phyloP scores from a whole-genome alignment of 2,113 vertebrate species.

The Atlantisia rogersi region DNA sequence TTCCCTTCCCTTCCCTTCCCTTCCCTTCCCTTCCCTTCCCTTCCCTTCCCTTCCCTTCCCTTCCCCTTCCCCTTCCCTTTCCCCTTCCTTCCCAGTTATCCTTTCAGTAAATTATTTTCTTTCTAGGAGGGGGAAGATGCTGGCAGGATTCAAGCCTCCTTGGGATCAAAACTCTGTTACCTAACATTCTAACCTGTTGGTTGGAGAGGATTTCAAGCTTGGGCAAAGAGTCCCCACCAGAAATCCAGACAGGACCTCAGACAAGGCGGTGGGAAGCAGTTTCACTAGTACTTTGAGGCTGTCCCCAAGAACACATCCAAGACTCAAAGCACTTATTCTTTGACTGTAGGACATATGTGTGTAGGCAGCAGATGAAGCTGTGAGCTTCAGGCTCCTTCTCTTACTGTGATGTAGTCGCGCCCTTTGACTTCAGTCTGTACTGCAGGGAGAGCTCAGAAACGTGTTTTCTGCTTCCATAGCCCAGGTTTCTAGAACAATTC shows the following conservation, averaged over 20 bases:
- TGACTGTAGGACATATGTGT: background rate
- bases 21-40: too few relatives aligned
- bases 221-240: background rate
- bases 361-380: background rate
- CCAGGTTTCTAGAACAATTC: background rate
- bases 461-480: background rate
- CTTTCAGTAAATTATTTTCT: background rate
- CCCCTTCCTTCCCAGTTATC: too few relatives aligned
- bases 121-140: background rate
- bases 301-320: background rate
- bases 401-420: background rate
- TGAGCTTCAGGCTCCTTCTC: background rate
- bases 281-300: background rate
- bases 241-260: background rate
- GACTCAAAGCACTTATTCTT: background rate
- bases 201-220: background rate
- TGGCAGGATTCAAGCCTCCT: background rate
- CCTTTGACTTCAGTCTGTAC: background rate
- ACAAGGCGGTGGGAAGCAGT: background rate
- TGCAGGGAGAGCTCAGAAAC: background rate
- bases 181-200: background rate
- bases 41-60: too few relatives aligned
- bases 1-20: too few relatives aligned
- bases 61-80: too few relatives aligned
- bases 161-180: background rate